Conservation (phyloP, 2,113 vertebrate species). For the Perca schrenkii region DNA sequence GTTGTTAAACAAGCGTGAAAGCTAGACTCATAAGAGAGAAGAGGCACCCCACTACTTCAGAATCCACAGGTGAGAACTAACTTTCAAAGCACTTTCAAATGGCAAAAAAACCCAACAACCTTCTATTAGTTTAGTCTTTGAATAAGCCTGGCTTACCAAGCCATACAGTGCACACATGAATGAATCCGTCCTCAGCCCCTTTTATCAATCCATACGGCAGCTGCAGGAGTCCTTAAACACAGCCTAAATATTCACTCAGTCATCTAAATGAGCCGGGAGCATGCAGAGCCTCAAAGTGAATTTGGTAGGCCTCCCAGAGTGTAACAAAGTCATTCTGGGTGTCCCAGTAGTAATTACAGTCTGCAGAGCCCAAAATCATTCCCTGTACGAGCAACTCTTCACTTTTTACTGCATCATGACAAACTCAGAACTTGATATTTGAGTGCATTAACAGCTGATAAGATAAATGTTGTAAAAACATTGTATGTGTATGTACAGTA, state of each 20-base stretch:
- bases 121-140: neutral
- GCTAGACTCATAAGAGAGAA: neutral
- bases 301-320: conserved; percentile 49
- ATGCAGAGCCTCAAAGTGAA: conserved; percentile 53
- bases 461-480: conserved; percentile 21
- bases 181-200: neutral
- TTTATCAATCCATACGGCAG: conserved; percentile 47
- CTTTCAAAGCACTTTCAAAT: neutral
- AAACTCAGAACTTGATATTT: conserved; percentile 26
- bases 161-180: conserved; percentile 3
- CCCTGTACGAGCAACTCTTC: conserved; percentile 4
- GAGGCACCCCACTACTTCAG: neutral
- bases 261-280: conserved; percentile 59
- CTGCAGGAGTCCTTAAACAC: conserved; percentile 64
- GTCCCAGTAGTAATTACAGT: conserved; percentile 64
- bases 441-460: conserved; percentile 38
- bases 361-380: conserved; percentile 43
- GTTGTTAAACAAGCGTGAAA: neutral
- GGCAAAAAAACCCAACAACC: neutral
- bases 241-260: conserved; percentile 67
- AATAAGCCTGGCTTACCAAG: neutral
- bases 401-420: conserved; percentile 29
- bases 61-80: neutral
- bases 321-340: conserved; percentile 49
- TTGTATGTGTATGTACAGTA: neutral